A percentile compares a stretch with the other conserved stretches of the same genome.
phyloP scores from a whole-genome alignment of 2,113 vertebrate species.

The Pedetes capensis region DNA sequence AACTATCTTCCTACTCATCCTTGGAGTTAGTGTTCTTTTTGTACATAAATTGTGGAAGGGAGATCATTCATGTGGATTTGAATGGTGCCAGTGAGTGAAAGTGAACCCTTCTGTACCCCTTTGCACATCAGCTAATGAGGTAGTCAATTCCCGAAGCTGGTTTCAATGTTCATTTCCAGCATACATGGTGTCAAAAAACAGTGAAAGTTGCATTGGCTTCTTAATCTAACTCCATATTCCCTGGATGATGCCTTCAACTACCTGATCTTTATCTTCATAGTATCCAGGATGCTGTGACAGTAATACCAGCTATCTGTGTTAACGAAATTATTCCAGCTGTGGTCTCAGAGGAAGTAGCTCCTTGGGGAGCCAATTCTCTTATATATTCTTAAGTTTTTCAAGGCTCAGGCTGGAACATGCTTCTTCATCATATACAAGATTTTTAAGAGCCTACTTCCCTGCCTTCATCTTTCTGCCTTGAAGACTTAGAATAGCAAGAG shows the following conservation, averaged over 20 bases:
- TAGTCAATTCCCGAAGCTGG: background rate
- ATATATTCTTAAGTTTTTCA: background rate
- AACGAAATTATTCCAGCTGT: background rate
- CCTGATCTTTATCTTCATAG: background rate
- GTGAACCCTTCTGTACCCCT: background rate
- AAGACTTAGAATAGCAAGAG: background rate
- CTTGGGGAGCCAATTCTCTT: background rate
- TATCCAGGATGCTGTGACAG: background rate
- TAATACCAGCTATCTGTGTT: background rate
- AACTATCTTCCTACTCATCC: background rate
- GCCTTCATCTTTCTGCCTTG: background rate
- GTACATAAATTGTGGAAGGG: background rate
- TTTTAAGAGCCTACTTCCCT: background rate
- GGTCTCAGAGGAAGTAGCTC: background rate
- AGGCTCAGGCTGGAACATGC: background rate
- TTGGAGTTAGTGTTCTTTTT: background rate
- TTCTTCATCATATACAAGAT: background rate
- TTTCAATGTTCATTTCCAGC: background rate
- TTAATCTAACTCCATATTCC: background rate
- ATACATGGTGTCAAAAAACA: background rate
- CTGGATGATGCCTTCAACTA: background rate
- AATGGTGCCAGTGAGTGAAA: background rate
- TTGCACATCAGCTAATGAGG: background rate
- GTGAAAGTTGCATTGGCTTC: background rate
- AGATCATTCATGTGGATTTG: background rate